Conservation (phyloP, 2,113 vertebrate species). For the Columbina picui region DNA sequence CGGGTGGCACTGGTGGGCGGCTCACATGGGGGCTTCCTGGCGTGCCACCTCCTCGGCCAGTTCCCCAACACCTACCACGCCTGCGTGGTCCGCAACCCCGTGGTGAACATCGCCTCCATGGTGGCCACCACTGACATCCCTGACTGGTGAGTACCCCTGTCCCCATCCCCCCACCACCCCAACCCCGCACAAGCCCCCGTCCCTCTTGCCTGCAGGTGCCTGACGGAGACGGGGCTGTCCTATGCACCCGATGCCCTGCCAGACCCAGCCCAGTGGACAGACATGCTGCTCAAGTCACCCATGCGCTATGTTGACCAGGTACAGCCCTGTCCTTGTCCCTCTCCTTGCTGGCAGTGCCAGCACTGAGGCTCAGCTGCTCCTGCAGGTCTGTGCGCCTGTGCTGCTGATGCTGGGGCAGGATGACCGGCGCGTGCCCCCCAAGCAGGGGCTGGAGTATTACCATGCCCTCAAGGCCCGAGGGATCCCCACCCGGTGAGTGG, state of each 20-base stretch:
- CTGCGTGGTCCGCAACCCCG: conserved; percentile 89
- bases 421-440: conserved; percentile 88
- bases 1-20: conserved; percentile 87
- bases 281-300: conserved; percentile 90
- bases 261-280: conserved; percentile 77
- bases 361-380: background rate
- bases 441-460: conserved; percentile 94
- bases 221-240: conserved; percentile 83
- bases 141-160: conserved; percentile 83
- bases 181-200: fast-evolving
- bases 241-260: conserved; percentile 77
- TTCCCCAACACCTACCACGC: conserved; percentile 89
- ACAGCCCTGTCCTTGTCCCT: background rate
- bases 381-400: conserved; percentile 88
- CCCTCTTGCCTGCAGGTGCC: conserved; percentile 80
- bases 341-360: fast-evolving
- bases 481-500: conserved; percentile 85
- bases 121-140: conserved; percentile 90
- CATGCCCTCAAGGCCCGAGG: conserved; percentile 86
- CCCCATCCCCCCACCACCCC: fast-evolving
- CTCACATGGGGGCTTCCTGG: conserved; percentile 94
- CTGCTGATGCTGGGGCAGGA: conserved; percentile 90
- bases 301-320: conserved; percentile 83
- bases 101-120: conserved; percentile 92
- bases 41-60: conserved; percentile 94